These are phyloP conservation scores for Microctonus brassicae DNA, from an alignment of 2,888 invertebrate genomes.

Conservation along the genomic window DNA sequence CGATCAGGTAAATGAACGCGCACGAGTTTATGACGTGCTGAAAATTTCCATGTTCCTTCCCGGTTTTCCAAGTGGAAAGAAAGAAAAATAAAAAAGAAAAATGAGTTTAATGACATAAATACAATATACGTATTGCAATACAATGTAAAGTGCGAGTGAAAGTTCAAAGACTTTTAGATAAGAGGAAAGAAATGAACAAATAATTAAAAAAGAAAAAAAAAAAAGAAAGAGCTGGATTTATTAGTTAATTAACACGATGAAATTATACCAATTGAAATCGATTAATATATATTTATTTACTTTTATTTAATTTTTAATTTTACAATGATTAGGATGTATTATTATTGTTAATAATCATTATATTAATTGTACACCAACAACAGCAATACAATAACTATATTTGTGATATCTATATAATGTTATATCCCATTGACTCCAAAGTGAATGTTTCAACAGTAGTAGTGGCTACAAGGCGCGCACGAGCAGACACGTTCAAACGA, in stretches of 20 bases:
- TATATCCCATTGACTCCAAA: neutral
- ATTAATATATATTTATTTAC: neutral
- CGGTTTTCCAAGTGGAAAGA: slow-evolving; percentile 18
- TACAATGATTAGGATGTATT: neutral
- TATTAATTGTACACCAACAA: neutral
- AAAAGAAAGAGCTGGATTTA: no score
- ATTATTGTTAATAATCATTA: neutral
- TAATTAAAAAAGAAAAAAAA: no score
- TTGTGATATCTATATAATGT: neutral
- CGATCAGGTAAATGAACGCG: slow-evolving; percentile 15
- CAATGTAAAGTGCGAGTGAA: slow-evolving; percentile 23
- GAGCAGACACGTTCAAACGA: slow-evolving; percentile 5
- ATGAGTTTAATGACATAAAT: neutral
- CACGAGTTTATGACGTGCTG: slow-evolving; percentile 16
- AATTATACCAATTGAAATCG: neutral
- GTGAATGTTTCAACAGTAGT: slow-evolving; percentile 6
- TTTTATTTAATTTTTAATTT: neutral
- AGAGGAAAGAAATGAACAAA: no score
- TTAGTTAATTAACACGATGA: no score
- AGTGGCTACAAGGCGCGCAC: neutral
- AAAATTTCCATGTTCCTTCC: slow-evolving; percentile 18
- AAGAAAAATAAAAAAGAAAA: no score
- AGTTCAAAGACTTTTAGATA: neutral
- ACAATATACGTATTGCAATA: slow-evolving; percentile 22
- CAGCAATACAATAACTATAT: no score